Evolutionary conservation across 2,888 invertebrate genomes (phyloP).

Genomic region (Trichogramma dendrolimi): DNA sequence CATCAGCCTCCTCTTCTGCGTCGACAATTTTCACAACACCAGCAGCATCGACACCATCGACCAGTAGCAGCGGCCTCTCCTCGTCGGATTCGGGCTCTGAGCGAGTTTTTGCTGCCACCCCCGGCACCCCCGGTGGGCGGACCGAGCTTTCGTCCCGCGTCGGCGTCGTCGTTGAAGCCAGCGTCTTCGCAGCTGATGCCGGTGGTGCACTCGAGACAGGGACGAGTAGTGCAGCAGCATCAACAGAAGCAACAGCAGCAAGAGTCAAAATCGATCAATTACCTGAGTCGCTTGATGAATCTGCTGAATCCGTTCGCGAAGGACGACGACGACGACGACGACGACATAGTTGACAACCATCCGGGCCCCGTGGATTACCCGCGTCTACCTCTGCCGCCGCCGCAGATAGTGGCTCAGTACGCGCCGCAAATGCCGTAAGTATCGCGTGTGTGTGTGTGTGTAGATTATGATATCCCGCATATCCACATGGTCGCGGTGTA

Average conservation of each 20-base stretch:
- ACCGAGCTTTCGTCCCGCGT: no score
- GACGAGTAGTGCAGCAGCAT: slow-evolving; percentile 31
- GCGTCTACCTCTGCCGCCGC: slow-evolving; percentile 24
- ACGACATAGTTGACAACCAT: background rate
- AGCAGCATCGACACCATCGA: slow-evolving; percentile 13
- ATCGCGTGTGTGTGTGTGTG: background rate
- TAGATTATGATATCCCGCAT: no score
- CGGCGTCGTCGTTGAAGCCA: background rate
- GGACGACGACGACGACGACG: background rate
- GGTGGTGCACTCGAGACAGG: slow-evolving; percentile 31
- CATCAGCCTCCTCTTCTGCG: no score
- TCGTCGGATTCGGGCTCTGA: slow-evolving; percentile 32
- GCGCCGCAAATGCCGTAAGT: slow-evolving; percentile 31
- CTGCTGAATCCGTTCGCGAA: slow-evolving; percentile 61
- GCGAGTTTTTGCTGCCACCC: slow-evolving; percentile 44
- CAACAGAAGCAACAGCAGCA: background rate
- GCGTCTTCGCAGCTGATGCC: background rate
- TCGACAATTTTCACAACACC: background rate
- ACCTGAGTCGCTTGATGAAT: slow-evolving; percentile 59
- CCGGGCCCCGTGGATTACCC: slow-evolving; percentile 29
- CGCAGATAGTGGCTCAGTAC: slow-evolving; percentile 24
- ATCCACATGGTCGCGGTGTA: no score
- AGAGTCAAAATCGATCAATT: slow-evolving; percentile 51
- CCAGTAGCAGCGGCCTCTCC: background rate
- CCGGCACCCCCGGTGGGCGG: slow-evolving; percentile 23